phyloP scores from a whole-genome alignment of 2,113 vertebrate genomes.

The Morone chrysops region DNA sequence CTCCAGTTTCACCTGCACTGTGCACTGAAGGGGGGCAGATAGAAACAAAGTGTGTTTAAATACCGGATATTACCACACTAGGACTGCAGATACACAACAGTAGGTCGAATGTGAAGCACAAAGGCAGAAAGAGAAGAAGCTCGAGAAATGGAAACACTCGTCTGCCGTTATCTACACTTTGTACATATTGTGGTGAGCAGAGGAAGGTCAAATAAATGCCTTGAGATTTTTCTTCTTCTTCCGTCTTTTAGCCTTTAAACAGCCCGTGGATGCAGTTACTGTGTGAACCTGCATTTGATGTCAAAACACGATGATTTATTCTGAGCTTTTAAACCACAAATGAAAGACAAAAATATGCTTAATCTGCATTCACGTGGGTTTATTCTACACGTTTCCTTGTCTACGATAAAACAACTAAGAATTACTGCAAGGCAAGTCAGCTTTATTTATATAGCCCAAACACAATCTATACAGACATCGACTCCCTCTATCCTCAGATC shows the following conservation, averaged over 20 bases:
- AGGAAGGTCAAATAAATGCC: conserved; percentile 23
- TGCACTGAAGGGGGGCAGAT: conserved; percentile 86
- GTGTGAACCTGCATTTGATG: background rate
- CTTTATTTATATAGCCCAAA: background rate
- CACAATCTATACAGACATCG: no score
- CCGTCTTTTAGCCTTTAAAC: background rate
- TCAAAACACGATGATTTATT: background rate
- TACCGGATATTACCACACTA: background rate
- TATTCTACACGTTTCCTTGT: background rate
- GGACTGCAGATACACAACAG: background rate
- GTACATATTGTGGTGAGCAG: background rate
- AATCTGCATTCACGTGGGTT: background rate
- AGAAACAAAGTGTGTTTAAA: background rate
- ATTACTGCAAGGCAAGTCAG: background rate
- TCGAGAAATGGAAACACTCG: conserved; percentile 7
- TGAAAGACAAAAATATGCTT: background rate
- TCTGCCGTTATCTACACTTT: background rate
- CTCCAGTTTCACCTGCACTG: conserved; percentile 98
- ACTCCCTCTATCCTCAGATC: background rate
- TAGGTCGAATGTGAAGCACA: background rate
- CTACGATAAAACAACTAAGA: background rate
- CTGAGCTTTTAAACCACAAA: background rate
- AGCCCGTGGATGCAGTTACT: background rate
- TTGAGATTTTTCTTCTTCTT: background rate
- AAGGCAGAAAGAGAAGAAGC: background rate